Base-by-base conservation (phyloP, 2,113 vertebrate genomes). In the Cyprinodon variegatus region DNA sequence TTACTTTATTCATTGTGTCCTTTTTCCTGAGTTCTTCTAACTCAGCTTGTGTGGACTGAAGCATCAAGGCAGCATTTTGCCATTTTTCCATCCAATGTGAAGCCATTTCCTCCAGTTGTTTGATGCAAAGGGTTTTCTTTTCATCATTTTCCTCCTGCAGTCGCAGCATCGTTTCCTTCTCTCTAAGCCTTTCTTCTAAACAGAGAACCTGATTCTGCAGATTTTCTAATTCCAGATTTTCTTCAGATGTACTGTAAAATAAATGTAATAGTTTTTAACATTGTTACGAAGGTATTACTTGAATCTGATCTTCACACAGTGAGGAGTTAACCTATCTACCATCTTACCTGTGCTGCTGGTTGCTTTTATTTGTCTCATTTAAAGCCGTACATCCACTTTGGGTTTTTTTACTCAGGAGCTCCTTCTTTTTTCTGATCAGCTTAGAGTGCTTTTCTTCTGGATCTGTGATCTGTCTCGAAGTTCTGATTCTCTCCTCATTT, bases 51-150 rank as follows among this genome's bases (percentile, higher is more conserved):
- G 89, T 90, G 63, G 74, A 79, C 74, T 91, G 91, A 68, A 94
- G 77, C 3, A 62, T 78, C 79, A 91, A 72, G 14, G 90, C 89
- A 65, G 53, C 86, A 48, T 93, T 90, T 72, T 93, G 85, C 93
- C 94, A 95, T 76, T 84, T 83, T 37, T 90, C 90, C 53, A 88
- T 93, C 95, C 93, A 94, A 57, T 94, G 89, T 43, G 82, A 82
- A 37, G 81, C 81, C 61, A 88, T 65, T 29, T 90, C 89, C 82
- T 84, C 82, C 0, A 93, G 86, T 40, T 94, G 91, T 61, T 89
- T 77, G 1, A 84, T 85, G 38, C 72, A 77, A 22, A 76, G 77
- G 11, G 86, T 71, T 36, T 82, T 77, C 13, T 46, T 78, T 39
- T 78, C 81, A 37, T 86, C 76, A 76, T 83, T 76, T 69, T 88